phyloP scores from a whole-genome alignment of 1,140 invertebrate species.

The Drosophila aff. region DNA sequence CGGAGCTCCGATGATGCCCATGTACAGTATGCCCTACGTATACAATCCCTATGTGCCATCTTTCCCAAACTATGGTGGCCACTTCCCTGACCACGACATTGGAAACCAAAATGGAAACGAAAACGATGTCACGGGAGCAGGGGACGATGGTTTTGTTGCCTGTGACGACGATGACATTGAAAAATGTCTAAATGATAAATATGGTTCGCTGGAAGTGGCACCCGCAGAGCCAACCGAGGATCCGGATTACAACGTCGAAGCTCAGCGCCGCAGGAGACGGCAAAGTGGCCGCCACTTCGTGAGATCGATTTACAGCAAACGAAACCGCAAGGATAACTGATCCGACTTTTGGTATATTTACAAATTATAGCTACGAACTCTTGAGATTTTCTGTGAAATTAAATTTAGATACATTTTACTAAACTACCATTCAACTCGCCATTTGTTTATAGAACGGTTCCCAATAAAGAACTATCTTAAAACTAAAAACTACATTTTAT shows the following conservation, averaged over 20 bases:
- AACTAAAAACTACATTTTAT: no score
- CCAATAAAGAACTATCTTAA: slow-evolving; percentile 11
- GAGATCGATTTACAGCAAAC: slow-evolving; percentile 62
- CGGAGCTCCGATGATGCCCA: slow-evolving; percentile 38
- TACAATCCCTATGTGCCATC: slow-evolving; percentile 32
- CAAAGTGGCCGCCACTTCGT: slow-evolving; percentile 37
- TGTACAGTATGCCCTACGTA: slow-evolving; percentile 10
- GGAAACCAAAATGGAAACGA: slow-evolving; percentile 29
- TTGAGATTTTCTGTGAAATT: slow-evolving; percentile 21
- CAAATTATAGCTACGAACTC: neutral
- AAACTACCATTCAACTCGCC: slow-evolving; percentile 2
- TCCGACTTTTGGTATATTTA: no score
- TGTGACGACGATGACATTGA: slow-evolving; percentile 33
- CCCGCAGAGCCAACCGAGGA: neutral
- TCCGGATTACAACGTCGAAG: slow-evolving; percentile 36
- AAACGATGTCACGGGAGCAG: neutral
- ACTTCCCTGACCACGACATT: neutral
- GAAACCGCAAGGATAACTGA: slow-evolving; percentile 2
- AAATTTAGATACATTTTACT: neutral
- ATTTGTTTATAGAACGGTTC: slow-evolving; percentile 13
- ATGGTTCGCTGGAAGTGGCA: slow-evolving; percentile 12
- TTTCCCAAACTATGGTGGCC: slow-evolving; percentile 15
- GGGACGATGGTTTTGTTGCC: neutral
- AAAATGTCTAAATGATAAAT: slow-evolving; percentile 45
- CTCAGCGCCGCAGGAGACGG: slow-evolving; percentile 43